Evolutionary conservation across 2,113 vertebrate genomes (phyloP).

Genomic region (Sebastes schlegelii): DNA sequence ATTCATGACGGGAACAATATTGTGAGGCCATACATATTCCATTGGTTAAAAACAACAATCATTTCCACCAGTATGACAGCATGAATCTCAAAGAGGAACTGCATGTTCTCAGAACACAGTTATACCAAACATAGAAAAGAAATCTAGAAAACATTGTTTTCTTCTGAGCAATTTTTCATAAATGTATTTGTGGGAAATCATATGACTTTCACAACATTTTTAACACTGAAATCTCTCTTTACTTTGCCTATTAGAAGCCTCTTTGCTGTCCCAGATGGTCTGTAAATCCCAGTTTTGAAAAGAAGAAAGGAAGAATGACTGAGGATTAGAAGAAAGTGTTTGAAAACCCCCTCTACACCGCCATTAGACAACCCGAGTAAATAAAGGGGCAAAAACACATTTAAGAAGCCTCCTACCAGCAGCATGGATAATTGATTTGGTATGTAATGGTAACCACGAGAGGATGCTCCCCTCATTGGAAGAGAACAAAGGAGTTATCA

Average conservation of each 20-base stretch:
- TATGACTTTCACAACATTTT: slow-evolving; percentile 62
- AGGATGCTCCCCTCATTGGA: slow-evolving; percentile 53
- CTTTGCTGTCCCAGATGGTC: slow-evolving; percentile 69
- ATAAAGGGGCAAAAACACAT: slow-evolving; percentile 71
- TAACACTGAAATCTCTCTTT: slow-evolving; percentile 61
- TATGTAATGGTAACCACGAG: slow-evolving; percentile 70
- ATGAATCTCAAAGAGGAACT: slow-evolving; percentile 57
- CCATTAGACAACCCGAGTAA: slow-evolving; percentile 68
- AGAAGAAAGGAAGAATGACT: slow-evolving; percentile 80
- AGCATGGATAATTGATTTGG: slow-evolving; percentile 82
- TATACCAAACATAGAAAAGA: slow-evolving; percentile 23
- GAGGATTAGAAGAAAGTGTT: slow-evolving; percentile 79
- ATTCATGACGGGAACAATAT: slow-evolving; percentile 82
- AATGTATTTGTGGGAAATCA: slow-evolving; percentile 30
- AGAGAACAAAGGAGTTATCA: slow-evolving; percentile 57
- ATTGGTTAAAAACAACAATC: slow-evolving; percentile 80
- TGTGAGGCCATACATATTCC: slow-evolving; percentile 85
- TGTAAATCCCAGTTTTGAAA: slow-evolving; percentile 80
- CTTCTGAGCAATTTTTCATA: background rate
- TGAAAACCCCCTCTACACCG: slow-evolving; percentile 55
- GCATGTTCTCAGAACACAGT: slow-evolving; percentile 50
- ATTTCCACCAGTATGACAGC: slow-evolving; percentile 77
- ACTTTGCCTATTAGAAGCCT: slow-evolving; percentile 71
- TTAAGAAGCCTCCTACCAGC: slow-evolving; percentile 73
- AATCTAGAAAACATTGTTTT: slow-evolving; percentile 26